Percentiles rank a stretch among this genome's conserved stretches.
phyloP scores from a whole-genome alignment of 2,888 invertebrate species.

The Chalcis sispes region DNA sequence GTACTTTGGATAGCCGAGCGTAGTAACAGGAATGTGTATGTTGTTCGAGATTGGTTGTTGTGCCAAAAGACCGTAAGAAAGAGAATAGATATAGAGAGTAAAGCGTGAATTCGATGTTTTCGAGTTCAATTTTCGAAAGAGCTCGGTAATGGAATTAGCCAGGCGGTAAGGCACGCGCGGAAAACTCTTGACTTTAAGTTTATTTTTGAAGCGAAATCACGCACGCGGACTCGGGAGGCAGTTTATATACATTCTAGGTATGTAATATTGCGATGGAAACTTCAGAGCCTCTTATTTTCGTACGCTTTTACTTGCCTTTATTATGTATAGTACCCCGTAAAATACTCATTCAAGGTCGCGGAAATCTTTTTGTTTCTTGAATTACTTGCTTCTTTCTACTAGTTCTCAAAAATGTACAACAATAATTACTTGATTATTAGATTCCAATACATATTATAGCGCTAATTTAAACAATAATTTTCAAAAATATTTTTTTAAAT shows the following conservation, averaged over 20 bases:
- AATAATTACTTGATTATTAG: too few relatives aligned
- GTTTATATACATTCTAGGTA: slow-evolving; percentile 30
- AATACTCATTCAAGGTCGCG: slow-evolving; percentile 44
- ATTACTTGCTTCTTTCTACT: slow-evolving; percentile 27
- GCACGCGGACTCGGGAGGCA: slow-evolving; percentile 31
- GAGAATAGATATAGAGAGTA: too few relatives aligned
- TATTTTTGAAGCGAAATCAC: slow-evolving; percentile 51
- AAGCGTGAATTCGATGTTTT: slow-evolving; percentile 9
- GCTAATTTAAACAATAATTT: too few relatives aligned
- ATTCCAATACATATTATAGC: too few relatives aligned
- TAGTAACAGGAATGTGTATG: neutral
- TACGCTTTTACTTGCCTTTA: slow-evolving; percentile 22
- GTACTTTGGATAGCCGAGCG: too few relatives aligned
- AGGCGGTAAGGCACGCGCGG: slow-evolving; percentile 9
- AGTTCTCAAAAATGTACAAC: neutral
- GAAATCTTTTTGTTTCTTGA: slow-evolving; percentile 35
- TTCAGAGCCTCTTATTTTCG: slow-evolving; percentile 26
- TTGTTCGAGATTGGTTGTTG: slow-evolving; percentile 15
- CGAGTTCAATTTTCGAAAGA: slow-evolving; percentile 53
- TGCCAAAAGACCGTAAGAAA: too few relatives aligned
- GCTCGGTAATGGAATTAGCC: slow-evolving; percentile 52
- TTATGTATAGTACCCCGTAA: slow-evolving; percentile 44
- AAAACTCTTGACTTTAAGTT: slow-evolving; percentile 30
- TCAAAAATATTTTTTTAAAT: too few relatives aligned
- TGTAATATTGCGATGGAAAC: slow-evolving; percentile 36